A percentile compares a stretch with the other conserved stretches of the same genome.
These are phyloP conservation scores for Synergus japonicus DNA, from an alignment of 2,888 invertebrate species.

Conservation along the genomic window DNA sequence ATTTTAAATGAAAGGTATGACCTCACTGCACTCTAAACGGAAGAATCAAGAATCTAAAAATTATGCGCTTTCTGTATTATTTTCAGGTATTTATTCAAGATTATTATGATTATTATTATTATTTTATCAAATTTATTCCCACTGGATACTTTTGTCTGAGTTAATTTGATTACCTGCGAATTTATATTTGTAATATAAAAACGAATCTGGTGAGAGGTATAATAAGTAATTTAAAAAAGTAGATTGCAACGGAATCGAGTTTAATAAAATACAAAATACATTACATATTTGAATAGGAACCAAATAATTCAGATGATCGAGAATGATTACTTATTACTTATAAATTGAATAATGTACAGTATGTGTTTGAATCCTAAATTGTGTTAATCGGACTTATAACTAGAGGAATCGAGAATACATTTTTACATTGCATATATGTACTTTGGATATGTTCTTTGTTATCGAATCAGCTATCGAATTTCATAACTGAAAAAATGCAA, in stretches of 20 bases:
- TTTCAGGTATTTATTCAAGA: too few species aligned
- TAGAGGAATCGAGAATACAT: conserved; percentile 20
- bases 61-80: not conserved
- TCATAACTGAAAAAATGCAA: conserved; percentile 11
- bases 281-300: conserved; percentile 38
- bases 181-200: too few species aligned
- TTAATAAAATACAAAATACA: conserved; percentile 42
- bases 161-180: too few species aligned
- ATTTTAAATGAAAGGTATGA: not conserved
- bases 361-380: conserved; percentile 16
- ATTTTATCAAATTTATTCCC: too few species aligned
- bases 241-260: conserved; percentile 15
- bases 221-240: not conserved
- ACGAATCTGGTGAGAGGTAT: too few species aligned
- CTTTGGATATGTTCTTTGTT: conserved; percentile 40
- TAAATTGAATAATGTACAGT: conserved; percentile 30
- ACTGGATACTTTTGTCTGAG: too few species aligned
- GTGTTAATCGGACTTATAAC: conserved; percentile 14
- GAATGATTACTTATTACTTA: conserved; percentile 18
- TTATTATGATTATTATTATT: too few species aligned
- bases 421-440: conserved; percentile 8
- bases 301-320: conserved; percentile 3
- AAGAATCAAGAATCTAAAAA: not conserved
- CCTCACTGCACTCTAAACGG: not conserved
- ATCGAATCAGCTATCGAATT: conserved; percentile 1